These are phyloP conservation scores for Chamaedrilus cognettii DNA, from an alignment of 2,888 invertebrate species.

Conservation along the genomic window DNA sequence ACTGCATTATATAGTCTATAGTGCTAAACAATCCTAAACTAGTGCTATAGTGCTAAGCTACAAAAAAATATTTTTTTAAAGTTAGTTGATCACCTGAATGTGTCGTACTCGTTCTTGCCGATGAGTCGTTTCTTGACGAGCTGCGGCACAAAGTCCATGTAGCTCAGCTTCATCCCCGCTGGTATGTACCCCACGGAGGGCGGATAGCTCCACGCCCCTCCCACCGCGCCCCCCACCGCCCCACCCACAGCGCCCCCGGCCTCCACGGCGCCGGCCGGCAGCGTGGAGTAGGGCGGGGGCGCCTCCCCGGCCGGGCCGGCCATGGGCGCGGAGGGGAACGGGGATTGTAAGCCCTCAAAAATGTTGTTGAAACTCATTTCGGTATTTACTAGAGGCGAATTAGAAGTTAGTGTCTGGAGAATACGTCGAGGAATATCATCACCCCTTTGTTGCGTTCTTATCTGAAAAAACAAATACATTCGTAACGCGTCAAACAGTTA, in stretches of 20 bases:
- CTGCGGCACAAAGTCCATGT: slow-evolving; percentile 39
- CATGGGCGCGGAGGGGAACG: slow-evolving; percentile 9
- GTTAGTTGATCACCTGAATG: slow-evolving; percentile 34
- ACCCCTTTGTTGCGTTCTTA: too few relatives aligned
- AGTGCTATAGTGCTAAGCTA: too few relatives aligned
- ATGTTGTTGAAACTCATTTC: slow-evolving; percentile 11
- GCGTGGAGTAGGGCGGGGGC: slow-evolving; percentile 38
- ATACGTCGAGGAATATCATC: too few relatives aligned
- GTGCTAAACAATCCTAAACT: too few relatives aligned
- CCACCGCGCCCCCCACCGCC: slow-evolving; percentile 11
- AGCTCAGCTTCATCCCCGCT: slow-evolving; percentile 30
- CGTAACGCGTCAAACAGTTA: too few relatives aligned
- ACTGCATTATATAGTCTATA: too few relatives aligned
- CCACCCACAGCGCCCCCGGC: background rate
- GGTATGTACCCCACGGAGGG: slow-evolving; percentile 16
- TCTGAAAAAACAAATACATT: too few relatives aligned
- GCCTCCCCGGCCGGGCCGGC: slow-evolving; percentile 31
- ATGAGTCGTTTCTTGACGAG: slow-evolving; percentile 31
- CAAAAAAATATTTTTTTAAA: too few relatives aligned
- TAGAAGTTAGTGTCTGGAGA: too few relatives aligned
- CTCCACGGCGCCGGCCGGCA: slow-evolving; percentile 23
- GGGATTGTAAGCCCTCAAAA: slow-evolving; percentile 14
- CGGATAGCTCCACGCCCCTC: too few relatives aligned
- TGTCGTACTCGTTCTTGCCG: slow-evolving; percentile 36
- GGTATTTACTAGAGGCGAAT: too few relatives aligned